These are phyloP conservation scores for Coptodon rendalli DNA, from an alignment of 2,113 vertebrate genomes.

Conservation along the genomic window DNA sequence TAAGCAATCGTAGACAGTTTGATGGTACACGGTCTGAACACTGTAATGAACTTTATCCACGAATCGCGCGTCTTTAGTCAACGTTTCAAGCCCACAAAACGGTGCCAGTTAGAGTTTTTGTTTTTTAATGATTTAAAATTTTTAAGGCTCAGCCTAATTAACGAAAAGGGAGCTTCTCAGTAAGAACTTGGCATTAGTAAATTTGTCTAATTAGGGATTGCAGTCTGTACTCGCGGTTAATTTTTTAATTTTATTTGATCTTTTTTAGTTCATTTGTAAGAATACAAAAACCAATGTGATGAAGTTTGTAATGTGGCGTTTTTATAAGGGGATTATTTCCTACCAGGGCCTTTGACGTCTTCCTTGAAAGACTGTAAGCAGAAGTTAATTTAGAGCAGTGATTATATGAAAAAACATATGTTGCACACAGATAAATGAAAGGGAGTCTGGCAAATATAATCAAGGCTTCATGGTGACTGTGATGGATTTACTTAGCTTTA, in stretches of 20 bases:
- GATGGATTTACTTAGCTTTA: background rate
- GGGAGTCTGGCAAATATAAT: background rate
- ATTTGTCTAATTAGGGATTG: background rate
- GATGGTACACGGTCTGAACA: background rate
- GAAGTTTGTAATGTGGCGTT: background rate
- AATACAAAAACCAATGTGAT: background rate
- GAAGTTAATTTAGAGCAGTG: background rate
- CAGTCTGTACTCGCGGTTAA: background rate
- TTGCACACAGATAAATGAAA: background rate
- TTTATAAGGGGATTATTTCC: background rate
- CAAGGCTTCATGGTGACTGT: background rate
- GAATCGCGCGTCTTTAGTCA: background rate
- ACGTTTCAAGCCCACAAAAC: background rate
- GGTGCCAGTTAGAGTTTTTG: background rate
- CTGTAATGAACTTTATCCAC: background rate
- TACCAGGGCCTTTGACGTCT: background rate
- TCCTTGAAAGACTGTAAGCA: background rate
- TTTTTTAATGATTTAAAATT: background rate
- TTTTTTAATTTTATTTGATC: background rate
- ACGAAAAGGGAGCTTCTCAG: background rate
- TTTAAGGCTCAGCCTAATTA: background rate
- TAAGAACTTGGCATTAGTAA: background rate
- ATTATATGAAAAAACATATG: background rate
- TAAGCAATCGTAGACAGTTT: background rate
- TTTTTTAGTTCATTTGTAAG: background rate